Evolutionary conservation across 1,140 invertebrate genomes (phyloP).

Genomic region (Drosophila busckii): DNA sequence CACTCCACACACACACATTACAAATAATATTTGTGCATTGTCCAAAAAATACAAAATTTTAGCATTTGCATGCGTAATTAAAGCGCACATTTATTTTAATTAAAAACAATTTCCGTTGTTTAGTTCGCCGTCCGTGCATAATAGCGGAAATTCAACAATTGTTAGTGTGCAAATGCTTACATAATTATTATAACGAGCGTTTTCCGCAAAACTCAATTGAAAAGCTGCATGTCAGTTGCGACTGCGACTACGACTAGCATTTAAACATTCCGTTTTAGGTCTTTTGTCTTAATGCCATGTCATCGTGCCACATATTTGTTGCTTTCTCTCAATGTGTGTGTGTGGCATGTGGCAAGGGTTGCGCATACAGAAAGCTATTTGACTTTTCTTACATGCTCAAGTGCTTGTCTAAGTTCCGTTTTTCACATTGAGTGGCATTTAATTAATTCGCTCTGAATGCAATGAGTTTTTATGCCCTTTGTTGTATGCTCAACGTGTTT

Average conservation of each 20-base stretch:
- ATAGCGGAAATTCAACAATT: slow-evolving; percentile 45
- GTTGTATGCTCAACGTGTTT: neutral
- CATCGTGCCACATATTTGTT: slow-evolving; percentile 3
- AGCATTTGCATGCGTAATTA: slow-evolving; percentile 29
- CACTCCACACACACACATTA: no score
- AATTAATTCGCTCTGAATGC: slow-evolving; percentile 63
- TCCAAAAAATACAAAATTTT: no score
- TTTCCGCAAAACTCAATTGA: slow-evolving; percentile 25
- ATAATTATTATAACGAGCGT: slow-evolving; percentile 48
- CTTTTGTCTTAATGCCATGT: slow-evolving; percentile 5
- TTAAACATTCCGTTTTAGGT: slow-evolving; percentile 1
- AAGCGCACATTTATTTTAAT: slow-evolving; percentile 61
- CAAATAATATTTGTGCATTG: no score
- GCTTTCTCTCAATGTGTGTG: no score
- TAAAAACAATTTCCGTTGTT: slow-evolving; percentile 60
- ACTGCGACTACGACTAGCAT: no score
- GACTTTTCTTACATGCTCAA: slow-evolving; percentile 24
- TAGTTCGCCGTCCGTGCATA: slow-evolving; percentile 2
- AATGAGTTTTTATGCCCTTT: slow-evolving; percentile 7
- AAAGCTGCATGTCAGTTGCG: no score
- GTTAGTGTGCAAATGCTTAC: slow-evolving; percentile 9
- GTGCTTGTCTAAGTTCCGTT: neutral
- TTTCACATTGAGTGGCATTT: slow-evolving; percentile 60
- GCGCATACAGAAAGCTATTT: slow-evolving; percentile 6
- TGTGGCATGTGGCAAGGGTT: no score